These are phyloP conservation scores for Drosophila erecta DNA, from an alignment of 1,140 invertebrate species.

Conservation along the genomic window DNA sequence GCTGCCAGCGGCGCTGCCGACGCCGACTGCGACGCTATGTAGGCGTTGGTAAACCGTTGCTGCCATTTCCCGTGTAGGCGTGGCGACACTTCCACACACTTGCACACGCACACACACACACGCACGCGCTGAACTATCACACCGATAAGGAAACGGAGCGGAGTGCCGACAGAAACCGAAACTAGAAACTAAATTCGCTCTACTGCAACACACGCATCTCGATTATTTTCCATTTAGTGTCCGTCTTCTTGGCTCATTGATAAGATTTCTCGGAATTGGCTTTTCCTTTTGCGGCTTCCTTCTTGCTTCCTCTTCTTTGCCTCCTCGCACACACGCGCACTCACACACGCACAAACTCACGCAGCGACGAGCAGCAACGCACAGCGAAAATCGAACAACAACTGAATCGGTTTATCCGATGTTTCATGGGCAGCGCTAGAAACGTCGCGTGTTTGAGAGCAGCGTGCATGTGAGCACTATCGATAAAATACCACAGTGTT, in stretches of 20 bases:
- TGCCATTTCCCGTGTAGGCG: constrained; percentile 78
- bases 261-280: constrained; percentile 70
- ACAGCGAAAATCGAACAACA: constrained; percentile 46
- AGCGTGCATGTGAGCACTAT: too few relatives aligned
- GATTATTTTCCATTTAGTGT: constrained; percentile 23
- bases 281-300: constrained; percentile 70
- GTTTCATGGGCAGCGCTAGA: too few relatives aligned
- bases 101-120: constrained; percentile 36
- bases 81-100: constrained; percentile 54
- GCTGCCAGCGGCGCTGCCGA: constrained; percentile 33
- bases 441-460: too few relatives aligned
- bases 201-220: constrained; percentile 54
- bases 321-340: constrained; percentile 33
- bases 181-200: constrained; percentile 17
- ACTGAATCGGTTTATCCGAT: not conserved
- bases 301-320: constrained; percentile 31
- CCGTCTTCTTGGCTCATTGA: constrained; percentile 55
- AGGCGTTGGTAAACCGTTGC: constrained; percentile 80
- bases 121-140: constrained; percentile 9
- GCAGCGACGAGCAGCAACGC: constrained; percentile 18
- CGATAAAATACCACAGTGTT: too few relatives aligned
- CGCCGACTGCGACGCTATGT: constrained; percentile 62
- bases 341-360: constrained; percentile 31
- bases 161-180: constrained; percentile 11
- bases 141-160: constrained; percentile 13